A percentile compares a stretch with the other conserved stretches of the same genome.
phyloP scores from a whole-genome alignment of 2,797 vertebrate species.

The Chiroxiphia lanceolata region DNA sequence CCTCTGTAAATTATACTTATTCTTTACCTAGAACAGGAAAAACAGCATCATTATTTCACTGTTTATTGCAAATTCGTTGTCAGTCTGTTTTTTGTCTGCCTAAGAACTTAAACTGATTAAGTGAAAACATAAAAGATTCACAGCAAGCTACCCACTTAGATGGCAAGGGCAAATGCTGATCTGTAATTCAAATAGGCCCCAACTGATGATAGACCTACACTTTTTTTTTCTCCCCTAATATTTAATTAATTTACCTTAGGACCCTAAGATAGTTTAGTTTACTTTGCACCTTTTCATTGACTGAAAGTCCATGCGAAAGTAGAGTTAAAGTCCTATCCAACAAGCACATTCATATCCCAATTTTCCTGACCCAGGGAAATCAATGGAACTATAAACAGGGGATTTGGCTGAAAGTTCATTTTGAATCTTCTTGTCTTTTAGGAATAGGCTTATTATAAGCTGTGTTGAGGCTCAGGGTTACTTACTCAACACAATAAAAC shows the following conservation, averaged over 20 bases:
- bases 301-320: background rate
- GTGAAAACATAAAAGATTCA: background rate
- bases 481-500: background rate
- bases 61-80: background rate
- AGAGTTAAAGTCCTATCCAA: background rate
- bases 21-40: background rate
- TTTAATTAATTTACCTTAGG: background rate
- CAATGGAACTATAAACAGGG: background rate
- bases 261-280: background rate
- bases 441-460: background rate
- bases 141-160: background rate
- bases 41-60: background rate
- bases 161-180: background rate
- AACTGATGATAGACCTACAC: background rate
- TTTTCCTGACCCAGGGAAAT: background rate
- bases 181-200: background rate
- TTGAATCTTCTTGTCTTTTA: background rate
- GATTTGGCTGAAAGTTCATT: background rate
- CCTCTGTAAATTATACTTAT: background rate
- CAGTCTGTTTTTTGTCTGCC: background rate
- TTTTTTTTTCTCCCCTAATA: background rate
- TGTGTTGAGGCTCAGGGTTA: background rate
- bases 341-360: background rate
- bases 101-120: slow-evolving; percentile 12
- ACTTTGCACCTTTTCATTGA: background rate